phyloP scores from a whole-genome alignment of 2,888 invertebrate species.

The Pollenia griseotomentosa region DNA sequence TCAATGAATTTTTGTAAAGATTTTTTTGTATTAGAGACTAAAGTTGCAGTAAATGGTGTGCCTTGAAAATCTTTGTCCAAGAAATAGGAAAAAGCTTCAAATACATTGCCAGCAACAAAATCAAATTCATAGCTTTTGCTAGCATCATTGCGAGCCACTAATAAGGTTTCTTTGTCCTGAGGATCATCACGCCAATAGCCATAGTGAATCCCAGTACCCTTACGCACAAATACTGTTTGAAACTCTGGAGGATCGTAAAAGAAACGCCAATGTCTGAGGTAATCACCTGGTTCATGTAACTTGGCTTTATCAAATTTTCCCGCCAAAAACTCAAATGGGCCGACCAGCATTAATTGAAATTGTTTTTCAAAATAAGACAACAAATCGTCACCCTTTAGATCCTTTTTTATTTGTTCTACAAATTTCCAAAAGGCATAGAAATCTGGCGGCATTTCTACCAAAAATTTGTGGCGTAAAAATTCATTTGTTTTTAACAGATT shows the following conservation, averaged over 20 bases:
- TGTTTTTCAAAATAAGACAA: constrained; percentile 86
- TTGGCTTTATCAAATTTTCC: constrained; percentile 86
- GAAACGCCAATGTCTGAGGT: constrained; percentile 94
- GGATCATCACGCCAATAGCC: constrained; percentile 96
- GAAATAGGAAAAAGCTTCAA: constrained; percentile 81
- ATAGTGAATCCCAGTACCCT: constrained; percentile 90
- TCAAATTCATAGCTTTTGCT: constrained; percentile 88
- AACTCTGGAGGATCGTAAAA: constrained; percentile 98
- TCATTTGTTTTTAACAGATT: constrained; percentile 85
- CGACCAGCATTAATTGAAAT: constrained; percentile 91
- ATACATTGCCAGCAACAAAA: constrained; percentile 86
- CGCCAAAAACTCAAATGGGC: constrained; percentile 93
- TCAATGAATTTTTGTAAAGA: constrained; percentile 88
- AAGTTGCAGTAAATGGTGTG: constrained; percentile 87
- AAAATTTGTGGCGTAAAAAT: constrained; percentile 90
- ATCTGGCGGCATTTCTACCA: constrained; percentile 95
- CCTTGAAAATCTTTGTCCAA: constrained; percentile 80
- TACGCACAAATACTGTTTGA: constrained; percentile 91
- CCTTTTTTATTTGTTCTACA: constrained; percentile 85
- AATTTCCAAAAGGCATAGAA: constrained; percentile 94
- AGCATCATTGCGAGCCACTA: constrained; percentile 90
- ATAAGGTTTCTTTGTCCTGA: constrained; percentile 88
- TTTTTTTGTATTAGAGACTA: constrained; percentile 86
- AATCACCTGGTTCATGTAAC: constrained; percentile 86
- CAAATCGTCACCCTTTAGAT: constrained; percentile 84